Evolutionary conservation across 2,113 vertebrate species (phyloP).

Genomic region (Balaenoptera acutorostrata): DNA sequence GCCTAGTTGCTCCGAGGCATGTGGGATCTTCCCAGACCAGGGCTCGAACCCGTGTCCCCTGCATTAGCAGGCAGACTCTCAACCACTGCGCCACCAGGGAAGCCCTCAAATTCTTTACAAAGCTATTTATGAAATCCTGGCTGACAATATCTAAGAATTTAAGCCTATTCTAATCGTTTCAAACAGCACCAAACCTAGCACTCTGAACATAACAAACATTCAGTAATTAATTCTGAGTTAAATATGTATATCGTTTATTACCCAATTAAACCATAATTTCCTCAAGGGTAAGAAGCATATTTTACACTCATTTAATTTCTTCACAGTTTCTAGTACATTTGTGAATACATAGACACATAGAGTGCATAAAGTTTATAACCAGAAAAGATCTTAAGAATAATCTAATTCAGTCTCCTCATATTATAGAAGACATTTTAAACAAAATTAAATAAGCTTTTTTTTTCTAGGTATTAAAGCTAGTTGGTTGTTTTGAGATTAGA

Average conservation of each 20-base stretch:
- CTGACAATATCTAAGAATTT: background rate
- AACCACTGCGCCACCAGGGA: too few species aligned
- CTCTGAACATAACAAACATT: background rate
- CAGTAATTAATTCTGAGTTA: constrained; percentile 6
- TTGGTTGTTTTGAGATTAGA: background rate
- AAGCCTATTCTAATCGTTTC: background rate
- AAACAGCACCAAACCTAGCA: background rate
- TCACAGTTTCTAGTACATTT: background rate
- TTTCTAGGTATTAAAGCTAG: background rate
- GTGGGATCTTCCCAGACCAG: too few species aligned
- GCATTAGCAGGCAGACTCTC: too few species aligned
- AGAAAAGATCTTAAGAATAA: background rate
- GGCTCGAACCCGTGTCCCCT: too few species aligned
- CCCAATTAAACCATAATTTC: background rate
- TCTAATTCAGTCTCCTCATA: background rate
- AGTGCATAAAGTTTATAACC: background rate
- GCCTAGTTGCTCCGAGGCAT: too few species aligned
- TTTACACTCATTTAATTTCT: background rate
- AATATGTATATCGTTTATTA: background rate
- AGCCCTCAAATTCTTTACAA: background rate
- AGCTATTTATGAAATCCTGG: background rate
- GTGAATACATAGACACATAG: background rate
- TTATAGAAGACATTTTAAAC: background rate
- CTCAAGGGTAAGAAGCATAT: background rate
- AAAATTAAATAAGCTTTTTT: background rate